Base-by-base conservation (phyloP, 2,113 vertebrate species). In the Crotalus helleri region DNA sequence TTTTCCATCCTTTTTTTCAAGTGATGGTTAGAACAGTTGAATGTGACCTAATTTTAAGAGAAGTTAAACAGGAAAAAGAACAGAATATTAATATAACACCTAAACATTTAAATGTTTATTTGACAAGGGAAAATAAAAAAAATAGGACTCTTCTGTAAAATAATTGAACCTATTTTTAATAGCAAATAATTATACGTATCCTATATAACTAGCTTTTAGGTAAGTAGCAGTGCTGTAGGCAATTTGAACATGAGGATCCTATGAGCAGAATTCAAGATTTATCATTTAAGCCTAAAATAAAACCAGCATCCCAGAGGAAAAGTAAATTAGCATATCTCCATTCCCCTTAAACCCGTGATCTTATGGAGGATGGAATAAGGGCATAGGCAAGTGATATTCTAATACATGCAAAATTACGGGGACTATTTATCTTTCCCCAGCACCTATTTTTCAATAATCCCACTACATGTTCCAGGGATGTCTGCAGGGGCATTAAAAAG, bases 1-100 rank as follows among this genome's bases (percentile, higher is more conserved):
- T 99, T 97, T 10, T 97, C 98, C 98, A 97, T 98, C 5, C 51
- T 95, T 87, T 58, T n/a, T 91, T 88, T 91, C 53, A 1, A 11
- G 54, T 89, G 3, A 24, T 51, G 2, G 85, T 85, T 61, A 21
- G 26, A 5, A 15, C 1, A 51, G 9, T 95, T 92, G n/a, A 44
- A 86, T 69, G 93, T 92, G 61, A 85, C 64, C 92, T 93, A 55
- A 1, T 95, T 94, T 89, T 91, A 21, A 54, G 12, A 91, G 0
- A 46, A 11, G 44, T 1, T 49, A 90, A 92, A 93, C 1, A 81
- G 46, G 6, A 88, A 88, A 88, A 23, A 15, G 1, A 81, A 26
- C 90, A 91, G 93, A 91, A 90, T 29, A 29, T 92, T 24, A 51
- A 29, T 90, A 46, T 13, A 61, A 61, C n/a, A 85, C 90, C 69